phyloP scores from a whole-genome alignment of 2,797 vertebrate genomes.

The Myioborus miniatus region DNA sequence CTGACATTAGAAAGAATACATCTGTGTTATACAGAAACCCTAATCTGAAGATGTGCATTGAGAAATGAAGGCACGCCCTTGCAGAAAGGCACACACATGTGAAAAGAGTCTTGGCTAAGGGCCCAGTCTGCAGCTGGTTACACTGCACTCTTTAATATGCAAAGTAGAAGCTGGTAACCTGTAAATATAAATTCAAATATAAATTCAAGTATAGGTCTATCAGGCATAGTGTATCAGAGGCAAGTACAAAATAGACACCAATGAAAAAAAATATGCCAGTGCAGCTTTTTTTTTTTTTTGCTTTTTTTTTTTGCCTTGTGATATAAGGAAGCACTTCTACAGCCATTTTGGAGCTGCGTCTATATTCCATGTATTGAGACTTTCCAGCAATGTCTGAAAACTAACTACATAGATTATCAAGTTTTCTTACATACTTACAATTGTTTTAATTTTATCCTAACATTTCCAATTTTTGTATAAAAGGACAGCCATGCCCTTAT shows the following conservation, averaged over 20 bases:
- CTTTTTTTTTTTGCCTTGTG: not conserved
- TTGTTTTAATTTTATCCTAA: not conserved
- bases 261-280: not conserved
- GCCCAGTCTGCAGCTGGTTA: not conserved
- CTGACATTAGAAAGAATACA: not conserved
- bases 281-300: not conserved
- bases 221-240: not conserved
- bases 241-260: not conserved
- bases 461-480: not conserved
- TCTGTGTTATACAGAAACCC: not conserved
- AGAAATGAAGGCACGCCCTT: not conserved
- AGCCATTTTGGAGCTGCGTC: not conserved
- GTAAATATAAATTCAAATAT: conserved; percentile 26
- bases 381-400: not conserved
- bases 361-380: not conserved
- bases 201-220: not conserved
- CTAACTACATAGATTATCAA: not conserved
- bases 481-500: not conserved
- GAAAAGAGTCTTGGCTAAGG: not conserved
- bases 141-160: not conserved
- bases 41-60: not conserved
- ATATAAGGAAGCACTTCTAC: not conserved
- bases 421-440: not conserved
- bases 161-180: not conserved
- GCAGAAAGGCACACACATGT: not conserved